These are phyloP conservation scores for Theropithecus gelada DNA, from an alignment of 2,113 vertebrate species.

Conservation along the genomic window DNA sequence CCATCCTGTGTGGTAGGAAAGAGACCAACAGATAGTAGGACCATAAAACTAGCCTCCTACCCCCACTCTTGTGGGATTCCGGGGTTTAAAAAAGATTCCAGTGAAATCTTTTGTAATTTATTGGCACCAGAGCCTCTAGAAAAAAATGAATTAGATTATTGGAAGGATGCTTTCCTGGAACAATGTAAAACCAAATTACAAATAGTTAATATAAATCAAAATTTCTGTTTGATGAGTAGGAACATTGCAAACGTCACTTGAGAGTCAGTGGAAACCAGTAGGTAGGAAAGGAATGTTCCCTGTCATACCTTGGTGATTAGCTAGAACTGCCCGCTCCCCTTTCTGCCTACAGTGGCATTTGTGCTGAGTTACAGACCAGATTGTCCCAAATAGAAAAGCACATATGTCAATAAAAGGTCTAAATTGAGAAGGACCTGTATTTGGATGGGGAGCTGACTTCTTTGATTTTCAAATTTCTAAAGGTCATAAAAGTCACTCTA, in stretches of 20 bases:
- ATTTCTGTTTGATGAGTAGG: conserved; percentile 47
- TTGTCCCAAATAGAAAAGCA: conserved; percentile 33
- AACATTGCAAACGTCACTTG: conserved; percentile 33
- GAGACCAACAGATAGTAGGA: not conserved
- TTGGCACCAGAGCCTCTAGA: conserved; percentile 8
- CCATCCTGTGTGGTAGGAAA: not conserved
- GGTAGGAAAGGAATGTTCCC: conserved; percentile 39
- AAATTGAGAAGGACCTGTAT: conserved; percentile 39
- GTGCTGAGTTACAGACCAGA: not conserved
- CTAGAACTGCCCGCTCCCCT: not conserved
- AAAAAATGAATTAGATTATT: conserved; percentile 15
- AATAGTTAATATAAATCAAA: conserved; percentile 35
- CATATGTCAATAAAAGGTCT: conserved; percentile 21
- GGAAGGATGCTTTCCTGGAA: conserved; percentile 31
- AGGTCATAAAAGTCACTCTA: conserved; percentile 30
- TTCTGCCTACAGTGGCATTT: conserved; percentile 42
- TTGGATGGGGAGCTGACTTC: conserved; percentile 1
- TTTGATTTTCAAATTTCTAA: conserved; percentile 50
- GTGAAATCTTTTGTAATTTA: conserved; percentile 57
- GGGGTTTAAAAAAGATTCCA: conserved; percentile 16
- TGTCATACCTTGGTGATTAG: conserved; percentile 6
- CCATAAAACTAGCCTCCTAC: not conserved
- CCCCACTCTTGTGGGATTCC: not conserved
- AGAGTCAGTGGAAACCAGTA: conserved; percentile 20
- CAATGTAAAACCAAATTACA: conserved; percentile 43